Evolutionary conservation across 2,888 invertebrate genomes (phyloP).

Genomic region (Exocentrus adspersus): DNA sequence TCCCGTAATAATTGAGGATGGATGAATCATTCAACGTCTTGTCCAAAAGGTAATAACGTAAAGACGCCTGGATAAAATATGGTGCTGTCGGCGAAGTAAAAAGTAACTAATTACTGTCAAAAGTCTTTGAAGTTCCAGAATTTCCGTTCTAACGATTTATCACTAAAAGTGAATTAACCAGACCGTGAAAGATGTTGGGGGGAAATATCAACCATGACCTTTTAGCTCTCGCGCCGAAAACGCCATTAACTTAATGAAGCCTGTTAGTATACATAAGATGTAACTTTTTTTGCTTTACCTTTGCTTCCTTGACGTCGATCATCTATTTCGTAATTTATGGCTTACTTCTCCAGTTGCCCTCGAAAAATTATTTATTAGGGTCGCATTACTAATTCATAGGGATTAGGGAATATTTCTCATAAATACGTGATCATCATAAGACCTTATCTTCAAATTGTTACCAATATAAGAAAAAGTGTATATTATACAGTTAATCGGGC

Average conservation of each 20-base stretch:
- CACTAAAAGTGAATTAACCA: background rate
- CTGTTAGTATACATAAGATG: background rate
- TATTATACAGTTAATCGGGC: too few species aligned
- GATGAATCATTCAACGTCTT: too few species aligned
- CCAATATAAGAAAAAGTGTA: too few species aligned
- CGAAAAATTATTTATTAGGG: too few species aligned
- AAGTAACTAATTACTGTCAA: background rate
- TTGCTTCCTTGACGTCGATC: background rate
- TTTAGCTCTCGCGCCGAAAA: background rate
- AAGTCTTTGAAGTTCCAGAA: background rate
- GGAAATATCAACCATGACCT: background rate
- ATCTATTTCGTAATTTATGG: background rate
- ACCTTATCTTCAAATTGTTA: too few species aligned
- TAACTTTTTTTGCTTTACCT: background rate
- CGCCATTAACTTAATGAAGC: background rate
- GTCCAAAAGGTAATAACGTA: too few species aligned
- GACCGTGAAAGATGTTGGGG: background rate
- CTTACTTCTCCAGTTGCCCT: background rate
- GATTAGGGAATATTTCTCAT: too few species aligned
- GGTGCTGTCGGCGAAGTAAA: too few species aligned
- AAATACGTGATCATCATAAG: too few species aligned
- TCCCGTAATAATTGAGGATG: too few species aligned
- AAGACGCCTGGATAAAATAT: too few species aligned
- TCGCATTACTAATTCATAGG: too few species aligned
- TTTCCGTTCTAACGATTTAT: background rate